Evolutionary conservation across 2,113 vertebrate species (phyloP).

Genomic region (Anarrhichthys ocellatus): DNA sequence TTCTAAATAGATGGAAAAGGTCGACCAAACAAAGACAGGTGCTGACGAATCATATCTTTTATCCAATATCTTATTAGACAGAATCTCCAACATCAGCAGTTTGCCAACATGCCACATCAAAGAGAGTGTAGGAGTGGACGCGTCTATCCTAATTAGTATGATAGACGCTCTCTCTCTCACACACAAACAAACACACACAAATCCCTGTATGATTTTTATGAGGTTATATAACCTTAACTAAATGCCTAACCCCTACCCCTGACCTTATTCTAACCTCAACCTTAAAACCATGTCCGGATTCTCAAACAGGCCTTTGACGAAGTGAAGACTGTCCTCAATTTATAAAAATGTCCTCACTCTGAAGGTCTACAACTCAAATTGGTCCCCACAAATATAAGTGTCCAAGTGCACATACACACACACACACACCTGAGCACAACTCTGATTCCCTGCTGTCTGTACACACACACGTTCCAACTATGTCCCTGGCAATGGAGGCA

Average conservation of each 20-base stretch:
- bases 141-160: slow-evolving; percentile 67
- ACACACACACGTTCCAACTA: slow-evolving; percentile 13
- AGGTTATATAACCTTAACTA: neutral
- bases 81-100: slow-evolving; percentile 61
- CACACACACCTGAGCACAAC: slow-evolving; percentile 27
- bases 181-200: slow-evolving; percentile 19
- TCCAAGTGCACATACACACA: neutral
- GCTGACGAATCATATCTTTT: slow-evolving; percentile 67
- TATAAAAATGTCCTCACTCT: neutral
- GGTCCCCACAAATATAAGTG: neutral
- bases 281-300: neutral
- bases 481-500: slow-evolving; percentile 42
- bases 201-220: neutral
- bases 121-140: slow-evolving; percentile 54
- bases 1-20: slow-evolving; percentile 41
- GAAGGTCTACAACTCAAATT: neutral
- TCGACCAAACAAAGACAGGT: slow-evolving; percentile 44
- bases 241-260: neutral
- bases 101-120: slow-evolving; percentile 62
- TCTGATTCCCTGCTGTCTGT: slow-evolving; percentile 36
- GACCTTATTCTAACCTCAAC: neutral
- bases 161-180: slow-evolving; percentile 36
- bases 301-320: neutral
- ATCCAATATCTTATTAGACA: slow-evolving; percentile 59
- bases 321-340: neutral